Conservation (phyloP, 2,797 vertebrate genomes). For the Xyrichtys novacula region DNA sequence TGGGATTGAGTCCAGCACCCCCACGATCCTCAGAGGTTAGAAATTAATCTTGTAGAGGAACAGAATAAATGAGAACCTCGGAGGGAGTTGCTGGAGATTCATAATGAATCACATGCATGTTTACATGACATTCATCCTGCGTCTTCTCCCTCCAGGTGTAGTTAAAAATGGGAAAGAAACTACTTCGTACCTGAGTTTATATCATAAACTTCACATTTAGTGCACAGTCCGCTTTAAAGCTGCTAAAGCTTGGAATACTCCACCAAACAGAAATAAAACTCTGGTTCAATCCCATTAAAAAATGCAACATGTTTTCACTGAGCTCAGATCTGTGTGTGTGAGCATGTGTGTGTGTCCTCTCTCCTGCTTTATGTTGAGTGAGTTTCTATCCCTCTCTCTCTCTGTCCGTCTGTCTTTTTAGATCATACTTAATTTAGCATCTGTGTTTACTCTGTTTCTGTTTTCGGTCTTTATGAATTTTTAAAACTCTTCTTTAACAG, state of each 20-base stretch:
- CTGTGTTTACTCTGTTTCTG: slow-evolving; percentile 11
- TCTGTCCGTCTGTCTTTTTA: neutral
- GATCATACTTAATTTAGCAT: slow-evolving; percentile 1
- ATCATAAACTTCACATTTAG: neutral
- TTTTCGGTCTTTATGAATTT: neutral
- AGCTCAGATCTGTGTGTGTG: slow-evolving; percentile 16
- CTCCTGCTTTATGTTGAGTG: slow-evolving; percentile 15
- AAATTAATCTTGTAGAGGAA: slow-evolving; percentile 14
- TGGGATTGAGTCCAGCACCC: neutral
- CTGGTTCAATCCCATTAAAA: slow-evolving; percentile 29
- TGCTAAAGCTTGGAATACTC: neutral
- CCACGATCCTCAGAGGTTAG: slow-evolving; percentile 3
- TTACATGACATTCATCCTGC: neutral
- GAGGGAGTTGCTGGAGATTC: neutral
- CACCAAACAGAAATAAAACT: slow-evolving; percentile 7
- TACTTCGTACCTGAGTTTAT: neutral
- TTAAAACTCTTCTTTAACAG: slow-evolving; percentile 12
- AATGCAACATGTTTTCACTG: slow-evolving; percentile 40
- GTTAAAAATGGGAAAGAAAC: neutral
- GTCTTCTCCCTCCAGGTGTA: too few species aligned
- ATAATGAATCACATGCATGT: neutral
- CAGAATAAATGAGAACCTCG: neutral
- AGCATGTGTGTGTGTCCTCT: neutral
- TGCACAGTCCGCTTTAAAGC: neutral
- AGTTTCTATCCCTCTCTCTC: neutral